Evolutionary conservation across 2,113 vertebrate genomes (phyloP).

Genomic region (Cettia cetti): DNA sequence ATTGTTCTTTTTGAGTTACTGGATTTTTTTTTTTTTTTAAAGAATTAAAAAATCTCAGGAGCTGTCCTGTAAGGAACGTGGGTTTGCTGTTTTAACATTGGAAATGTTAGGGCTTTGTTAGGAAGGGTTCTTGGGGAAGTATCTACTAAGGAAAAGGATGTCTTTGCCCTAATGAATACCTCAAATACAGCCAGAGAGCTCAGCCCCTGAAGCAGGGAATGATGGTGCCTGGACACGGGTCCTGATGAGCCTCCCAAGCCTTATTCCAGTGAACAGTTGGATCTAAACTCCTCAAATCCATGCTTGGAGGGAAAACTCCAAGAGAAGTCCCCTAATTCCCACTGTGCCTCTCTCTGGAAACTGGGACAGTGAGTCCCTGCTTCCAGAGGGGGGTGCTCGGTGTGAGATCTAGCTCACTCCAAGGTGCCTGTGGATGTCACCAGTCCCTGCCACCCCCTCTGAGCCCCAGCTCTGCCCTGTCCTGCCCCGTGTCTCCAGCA

Average conservation of each 20-base stretch:
- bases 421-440: not conserved
- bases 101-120: slow-evolving; percentile 21
- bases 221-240: not conserved
- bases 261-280: not conserved
- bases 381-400: not conserved
- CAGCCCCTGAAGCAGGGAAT: not conserved
- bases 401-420: not conserved
- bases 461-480: not conserved
- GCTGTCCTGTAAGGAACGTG: not conserved
- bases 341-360: not conserved
- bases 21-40: not conserved
- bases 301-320: not conserved
- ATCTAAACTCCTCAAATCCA: not conserved
- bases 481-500: not conserved
- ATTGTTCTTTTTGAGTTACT: not conserved
- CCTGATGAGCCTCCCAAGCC: not conserved
- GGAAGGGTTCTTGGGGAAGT: not conserved
- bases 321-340: not conserved
- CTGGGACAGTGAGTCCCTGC: not conserved
- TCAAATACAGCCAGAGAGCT: not conserved
- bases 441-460: not conserved
- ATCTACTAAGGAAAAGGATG: not conserved
- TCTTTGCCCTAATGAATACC: not conserved
- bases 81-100: not conserved
- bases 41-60: not conserved